Base-by-base conservation (phyloP, 2,797 vertebrate genomes). In the Stomatorhinus walkeri region DNA sequence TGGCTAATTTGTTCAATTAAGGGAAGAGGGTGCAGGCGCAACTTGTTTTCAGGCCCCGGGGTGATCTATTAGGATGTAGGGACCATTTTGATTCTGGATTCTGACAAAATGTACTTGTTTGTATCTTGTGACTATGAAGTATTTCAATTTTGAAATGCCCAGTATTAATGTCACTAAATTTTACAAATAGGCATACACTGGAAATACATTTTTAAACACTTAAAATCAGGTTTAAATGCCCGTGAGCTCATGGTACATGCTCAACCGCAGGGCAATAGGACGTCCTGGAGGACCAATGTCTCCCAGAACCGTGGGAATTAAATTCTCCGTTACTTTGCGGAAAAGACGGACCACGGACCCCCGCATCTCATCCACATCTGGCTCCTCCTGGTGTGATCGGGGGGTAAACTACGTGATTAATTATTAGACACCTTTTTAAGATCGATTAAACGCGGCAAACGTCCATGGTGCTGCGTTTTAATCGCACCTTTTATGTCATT, bases 1-100 rank as follows among this genome's bases (percentile, higher is more conserved):
- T 89, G 72, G 92, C 93, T 96, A 95, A 96, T 96, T 95, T 95
- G 94, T 94, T 95, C 95, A 95, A 95, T 96, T 95, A 95, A 91
- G 92, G 91, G 88, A 91, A 90, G 92, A 94, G 93, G 93, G 95
- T 94, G 92, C 93, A 91, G 90, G 93, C 92, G 85, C 92, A 93
- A 92, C 93, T 94, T 93, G 94, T 93, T 93, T 90, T 90, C 88
- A 72, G 1, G 91, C 91, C 93, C 91, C n/a, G 16, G 85, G 94
- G 94, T 93, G 93, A 76, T 86, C 89, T 91, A 89, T 91, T 46
- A 89, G 52, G 19, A 22, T 68, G 49, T 87, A 85, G 19, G 56
- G 36, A n/a, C 72, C 14, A 79, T n/a, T 87, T 61, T 36, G 24
- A 19, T 40, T 64, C 56, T 64, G 16, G 9, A 19, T 61, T 64